Evolutionary conservation across 92 coral and sea anemone species (phyloP), one percentile per base, ranked within the genome.

Genomic region (Porites rus): DNA sequence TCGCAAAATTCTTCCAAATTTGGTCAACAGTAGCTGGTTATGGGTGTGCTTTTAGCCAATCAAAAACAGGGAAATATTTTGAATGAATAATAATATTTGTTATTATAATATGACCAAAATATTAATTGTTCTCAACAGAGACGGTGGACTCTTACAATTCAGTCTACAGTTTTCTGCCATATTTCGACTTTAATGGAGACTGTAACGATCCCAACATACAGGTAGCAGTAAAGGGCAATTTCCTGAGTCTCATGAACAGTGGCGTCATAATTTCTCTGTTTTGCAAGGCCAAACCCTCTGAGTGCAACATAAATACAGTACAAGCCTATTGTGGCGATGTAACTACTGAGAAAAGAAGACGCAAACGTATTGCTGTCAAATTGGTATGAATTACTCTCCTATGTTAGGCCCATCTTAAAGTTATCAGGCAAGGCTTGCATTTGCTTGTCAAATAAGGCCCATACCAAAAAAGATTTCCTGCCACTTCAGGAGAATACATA

Each of bases 201-300:
- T 90, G 94, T 65, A 91, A 90, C 28, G 72, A 93, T 28, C 94
- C 96, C 7, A 88, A 91, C 53, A 91, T 88, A 10, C 82, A 87
- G 21, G 76, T 54, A 46, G 59, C 84, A 52, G 80, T 93, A 0
- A 93, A 80, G 78, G 12, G 50, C 2, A 69, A 77, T 38, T 90
- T 90, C 60, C 53, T 80, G 7, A 12, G 6, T 6, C 66, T 79
- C 7, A 63, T 93, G 43, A n/a, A 11, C 5, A 76, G 74, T 43
- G 14, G 8, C 12, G 68, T 13, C n/a, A 74, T 84, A 16, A 92
- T 89, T 1, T 92, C 94, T 2, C 71, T 72, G 17, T 93, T 91
- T 68, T 93, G 96, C 61, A 0, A 7, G 7, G 4, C 7, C 4
- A 88, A 90, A 58, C 73, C 88, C 8, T 21, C 79, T 6, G 18